phyloP scores from a whole-genome alignment of 2,797 vertebrate genomes.

The Melanotaenia maccullochi region DNA sequence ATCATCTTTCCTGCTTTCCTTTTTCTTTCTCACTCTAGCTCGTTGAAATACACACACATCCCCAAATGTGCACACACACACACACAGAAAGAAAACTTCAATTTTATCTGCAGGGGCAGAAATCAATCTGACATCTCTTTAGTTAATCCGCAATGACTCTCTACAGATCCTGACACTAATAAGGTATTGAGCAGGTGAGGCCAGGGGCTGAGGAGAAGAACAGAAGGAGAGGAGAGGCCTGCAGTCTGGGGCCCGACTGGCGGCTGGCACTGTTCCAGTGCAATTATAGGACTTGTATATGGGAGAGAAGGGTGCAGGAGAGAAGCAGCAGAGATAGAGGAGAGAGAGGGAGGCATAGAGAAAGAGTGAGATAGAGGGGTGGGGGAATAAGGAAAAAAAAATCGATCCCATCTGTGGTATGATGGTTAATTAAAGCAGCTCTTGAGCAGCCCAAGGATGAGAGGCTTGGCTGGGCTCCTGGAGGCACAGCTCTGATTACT shows the following conservation, averaged over 20 bases:
- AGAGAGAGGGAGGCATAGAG: conserved; percentile 59
- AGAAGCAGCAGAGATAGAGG: conserved; percentile 86
- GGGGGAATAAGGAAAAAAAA: conserved; percentile 74
- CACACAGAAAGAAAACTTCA: conserved; percentile 75
- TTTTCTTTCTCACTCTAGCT: conserved; percentile 23
- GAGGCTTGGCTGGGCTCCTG: conserved; percentile 98
- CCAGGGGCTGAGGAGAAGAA: conserved; percentile 82
- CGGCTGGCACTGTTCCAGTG: conserved; percentile 81
- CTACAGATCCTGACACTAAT: conserved; percentile 98
- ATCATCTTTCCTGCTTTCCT: conserved; percentile 25
- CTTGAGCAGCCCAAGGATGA: conserved; percentile 98
- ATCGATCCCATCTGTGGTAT: conserved; percentile 99
- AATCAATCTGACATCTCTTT: conserved; percentile 99
- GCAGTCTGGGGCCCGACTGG: conserved; percentile 75
- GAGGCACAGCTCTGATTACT: conserved; percentile 97
- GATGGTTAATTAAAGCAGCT: conserved; percentile 99
- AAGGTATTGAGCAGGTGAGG: conserved; percentile 99
- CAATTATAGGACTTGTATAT: conserved; percentile 82
- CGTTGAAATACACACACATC: conserved; percentile 15
- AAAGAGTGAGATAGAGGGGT: conserved; percentile 56
- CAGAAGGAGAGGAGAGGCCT: conserved; percentile 71
- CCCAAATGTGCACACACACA: conserved; percentile 26
- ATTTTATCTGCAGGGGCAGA: conserved; percentile 88
- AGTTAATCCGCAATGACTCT: conserved; percentile 96
- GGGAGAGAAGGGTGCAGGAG: conserved; percentile 76